Evolutionary conservation across 2,888 invertebrate species (phyloP).

Genomic region (Napeogenes sylphis): DNA sequence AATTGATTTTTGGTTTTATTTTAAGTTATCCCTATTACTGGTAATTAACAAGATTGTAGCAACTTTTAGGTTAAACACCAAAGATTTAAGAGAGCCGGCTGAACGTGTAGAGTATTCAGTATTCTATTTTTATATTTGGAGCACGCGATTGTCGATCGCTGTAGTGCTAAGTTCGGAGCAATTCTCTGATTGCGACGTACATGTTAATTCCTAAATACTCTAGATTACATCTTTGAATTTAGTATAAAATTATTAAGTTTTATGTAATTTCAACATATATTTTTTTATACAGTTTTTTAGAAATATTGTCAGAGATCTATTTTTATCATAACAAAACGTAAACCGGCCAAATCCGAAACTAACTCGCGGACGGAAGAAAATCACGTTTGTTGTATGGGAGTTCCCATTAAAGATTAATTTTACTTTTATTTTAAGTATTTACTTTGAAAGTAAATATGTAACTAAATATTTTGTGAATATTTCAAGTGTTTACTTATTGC

Average conservation of each 20-base stretch:
- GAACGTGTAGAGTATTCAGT: conserved; percentile 46
- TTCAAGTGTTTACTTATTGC: too few relatives aligned
- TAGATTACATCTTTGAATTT: background rate
- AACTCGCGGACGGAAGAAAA: too few relatives aligned
- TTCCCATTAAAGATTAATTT: too few relatives aligned
- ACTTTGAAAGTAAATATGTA: too few relatives aligned
- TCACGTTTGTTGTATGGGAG: too few relatives aligned
- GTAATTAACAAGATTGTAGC: background rate
- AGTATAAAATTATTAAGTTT: background rate
- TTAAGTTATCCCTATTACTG: background rate
- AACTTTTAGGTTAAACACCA: conserved; percentile 48
- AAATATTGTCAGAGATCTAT: too few relatives aligned
- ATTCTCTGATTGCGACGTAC: conserved; percentile 15
- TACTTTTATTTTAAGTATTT: too few relatives aligned
- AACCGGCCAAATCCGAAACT: too few relatives aligned
- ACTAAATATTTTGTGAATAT: too few relatives aligned
- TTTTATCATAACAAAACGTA: too few relatives aligned
- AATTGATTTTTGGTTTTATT: conserved; percentile 22
- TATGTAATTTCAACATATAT: too few relatives aligned
- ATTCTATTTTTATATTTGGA: conserved; percentile 68
- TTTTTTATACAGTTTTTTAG: too few relatives aligned
- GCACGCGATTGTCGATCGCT: conserved; percentile 56
- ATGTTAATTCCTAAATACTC: conserved; percentile 9
- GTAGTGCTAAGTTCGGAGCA: conserved; percentile 43
- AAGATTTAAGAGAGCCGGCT: conserved; percentile 51